Percentiles rank a stretch among this genome's conserved stretches.
These are phyloP conservation scores for Podilymbus podiceps DNA, from an alignment of 2,113 vertebrate species.

Conservation along the genomic window DNA sequence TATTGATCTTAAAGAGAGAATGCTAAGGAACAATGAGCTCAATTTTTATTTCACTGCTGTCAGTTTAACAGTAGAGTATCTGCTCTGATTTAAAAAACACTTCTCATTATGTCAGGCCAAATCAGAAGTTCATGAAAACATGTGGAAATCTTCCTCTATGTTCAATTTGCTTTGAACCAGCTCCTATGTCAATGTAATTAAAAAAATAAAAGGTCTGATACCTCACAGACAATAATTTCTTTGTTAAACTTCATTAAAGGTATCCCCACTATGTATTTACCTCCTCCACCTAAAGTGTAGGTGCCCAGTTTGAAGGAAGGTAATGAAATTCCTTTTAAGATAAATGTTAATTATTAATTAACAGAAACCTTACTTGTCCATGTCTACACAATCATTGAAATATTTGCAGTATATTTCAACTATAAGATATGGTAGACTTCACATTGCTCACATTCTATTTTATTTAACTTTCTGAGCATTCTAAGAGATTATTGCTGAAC, in stretches of 20 bases:
- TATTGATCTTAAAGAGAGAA: not conserved
- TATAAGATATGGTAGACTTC: not conserved
- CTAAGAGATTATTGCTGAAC: not conserved
- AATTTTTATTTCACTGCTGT: not conserved
- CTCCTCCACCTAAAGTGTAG: not conserved
- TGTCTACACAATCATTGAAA: not conserved
- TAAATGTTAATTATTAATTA: conserved; percentile 37
- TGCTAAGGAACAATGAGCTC: not conserved
- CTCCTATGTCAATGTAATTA: not conserved
- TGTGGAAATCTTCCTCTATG: not conserved
- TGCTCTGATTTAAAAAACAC: not conserved
- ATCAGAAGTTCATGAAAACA: not conserved
- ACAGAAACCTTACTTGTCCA: not conserved
- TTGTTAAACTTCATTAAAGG: not conserved
- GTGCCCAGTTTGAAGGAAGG: not conserved
- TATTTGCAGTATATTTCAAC: not conserved
- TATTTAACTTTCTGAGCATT: not conserved
- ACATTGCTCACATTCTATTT: not conserved
- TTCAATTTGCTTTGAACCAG: not conserved
- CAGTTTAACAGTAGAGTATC: not conserved
- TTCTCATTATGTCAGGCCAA: not conserved
- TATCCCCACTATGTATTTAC: not conserved
- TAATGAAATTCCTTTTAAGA: not conserved
- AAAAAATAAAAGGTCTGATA: not conserved
- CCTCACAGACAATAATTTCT: not conserved